Percentiles rank a stretch among this genome's conserved stretches.
Conservation (phyloP, 2,888 invertebrate species). For the Andrena bicolor region DNA sequence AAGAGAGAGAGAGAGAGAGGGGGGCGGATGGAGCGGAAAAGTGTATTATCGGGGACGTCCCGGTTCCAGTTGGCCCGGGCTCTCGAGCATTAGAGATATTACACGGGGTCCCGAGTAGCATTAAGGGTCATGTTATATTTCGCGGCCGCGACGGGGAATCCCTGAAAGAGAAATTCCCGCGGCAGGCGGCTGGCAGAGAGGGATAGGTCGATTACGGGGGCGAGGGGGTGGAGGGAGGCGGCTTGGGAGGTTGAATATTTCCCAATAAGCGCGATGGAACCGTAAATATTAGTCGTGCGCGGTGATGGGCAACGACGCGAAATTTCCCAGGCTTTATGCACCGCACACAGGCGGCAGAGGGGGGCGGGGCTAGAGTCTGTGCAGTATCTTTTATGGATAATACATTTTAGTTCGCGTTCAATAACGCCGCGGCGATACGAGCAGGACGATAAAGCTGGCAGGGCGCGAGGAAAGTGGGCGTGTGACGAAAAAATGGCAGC, state of each 20-base stretch:
- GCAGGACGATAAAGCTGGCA: conserved; percentile 50
- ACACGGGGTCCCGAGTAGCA: conserved; percentile 46
- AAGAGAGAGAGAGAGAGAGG: conserved; percentile 13
- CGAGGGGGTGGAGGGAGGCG: not conserved
- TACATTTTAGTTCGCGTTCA: conserved; percentile 57
- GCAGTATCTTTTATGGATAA: conserved; percentile 58
- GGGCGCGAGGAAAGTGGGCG: conserved; percentile 20
- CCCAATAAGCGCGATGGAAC: conserved; percentile 45
- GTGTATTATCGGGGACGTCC: conserved; percentile 73
- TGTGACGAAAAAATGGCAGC: conserved; percentile 42
- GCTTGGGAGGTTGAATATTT: not conserved
- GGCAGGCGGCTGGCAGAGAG: not conserved
- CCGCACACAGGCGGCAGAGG: too few species aligned
- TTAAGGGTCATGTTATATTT: conserved; percentile 53
- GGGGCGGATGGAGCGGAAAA: conserved; percentile 52
- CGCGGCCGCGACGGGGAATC: conserved; percentile 38
- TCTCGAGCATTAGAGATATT: conserved; percentile 62
- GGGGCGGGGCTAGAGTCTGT: not conserved
- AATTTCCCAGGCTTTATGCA: conserved; percentile 33
- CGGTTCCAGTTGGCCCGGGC: conserved; percentile 32
- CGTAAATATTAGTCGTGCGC: conserved; percentile 40
- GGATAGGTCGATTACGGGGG: not conserved
- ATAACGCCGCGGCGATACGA: conserved; percentile 55
- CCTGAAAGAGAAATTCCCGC: conserved; percentile 14
- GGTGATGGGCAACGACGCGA: conserved; percentile 15